These are phyloP conservation scores for Pseudopleuronectes americanus DNA, from an alignment of 2,797 vertebrate species.

Conservation along the genomic window DNA sequence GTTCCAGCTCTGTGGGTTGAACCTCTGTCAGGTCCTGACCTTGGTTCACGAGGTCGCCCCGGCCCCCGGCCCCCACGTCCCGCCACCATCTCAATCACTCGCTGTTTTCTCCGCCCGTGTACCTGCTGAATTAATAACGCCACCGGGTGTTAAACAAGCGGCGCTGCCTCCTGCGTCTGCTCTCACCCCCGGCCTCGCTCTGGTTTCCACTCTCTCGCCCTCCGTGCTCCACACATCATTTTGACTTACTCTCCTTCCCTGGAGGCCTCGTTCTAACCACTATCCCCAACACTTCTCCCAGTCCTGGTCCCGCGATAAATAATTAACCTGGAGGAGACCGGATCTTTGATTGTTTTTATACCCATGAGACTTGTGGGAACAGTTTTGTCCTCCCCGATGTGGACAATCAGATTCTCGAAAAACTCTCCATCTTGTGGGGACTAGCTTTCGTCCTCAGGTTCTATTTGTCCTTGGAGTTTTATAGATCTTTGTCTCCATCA, in stretches of 20 bases:
- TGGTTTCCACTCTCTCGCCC: no score
- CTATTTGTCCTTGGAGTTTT: no score
- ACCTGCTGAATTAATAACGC: constrained; percentile 70
- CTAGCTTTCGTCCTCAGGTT: neutral
- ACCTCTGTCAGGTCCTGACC: constrained; percentile 51
- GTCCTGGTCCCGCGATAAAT: neutral
- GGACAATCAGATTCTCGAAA: neutral
- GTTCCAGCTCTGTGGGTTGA: no score
- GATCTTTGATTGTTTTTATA: neutral
- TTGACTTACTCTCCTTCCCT: neutral
- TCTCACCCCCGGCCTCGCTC: no score
- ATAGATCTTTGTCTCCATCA: no score
- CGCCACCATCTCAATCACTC: constrained; percentile 55
- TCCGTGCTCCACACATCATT: constrained; percentile 3
- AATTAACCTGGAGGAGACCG: neutral
- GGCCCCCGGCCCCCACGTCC: constrained; percentile 19
- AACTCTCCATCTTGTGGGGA: neutral
- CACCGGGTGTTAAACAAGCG: constrained; percentile 64
- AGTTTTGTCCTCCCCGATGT: no score
- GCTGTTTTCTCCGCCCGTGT: constrained; percentile 47
- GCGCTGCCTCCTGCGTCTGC: constrained; percentile 36
- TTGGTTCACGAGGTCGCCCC: constrained; percentile 55
- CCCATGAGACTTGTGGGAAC: neutral
- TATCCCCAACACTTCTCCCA: neutral
- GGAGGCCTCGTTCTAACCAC: neutral